A percentile compares a stretch with the other conserved stretches of the same genome.
These are phyloP conservation scores for Genyomyrus donnyi DNA, from an alignment of 2,113 vertebrate genomes.

Conservation along the genomic window DNA sequence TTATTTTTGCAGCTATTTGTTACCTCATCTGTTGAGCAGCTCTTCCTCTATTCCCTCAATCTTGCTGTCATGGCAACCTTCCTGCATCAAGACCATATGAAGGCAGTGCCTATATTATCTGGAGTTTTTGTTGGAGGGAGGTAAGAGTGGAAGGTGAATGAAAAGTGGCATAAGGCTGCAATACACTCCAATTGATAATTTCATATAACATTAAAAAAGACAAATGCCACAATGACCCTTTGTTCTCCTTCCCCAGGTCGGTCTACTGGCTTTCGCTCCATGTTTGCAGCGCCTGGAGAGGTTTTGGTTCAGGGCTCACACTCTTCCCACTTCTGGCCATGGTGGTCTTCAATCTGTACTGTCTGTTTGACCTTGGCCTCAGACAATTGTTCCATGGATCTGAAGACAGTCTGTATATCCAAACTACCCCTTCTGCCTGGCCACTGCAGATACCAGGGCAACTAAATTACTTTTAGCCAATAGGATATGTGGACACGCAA, in stretches of 20 bases:
- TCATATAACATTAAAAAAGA: background rate
- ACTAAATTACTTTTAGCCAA: slow-evolving; percentile 31
- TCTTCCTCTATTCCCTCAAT: slow-evolving; percentile 60
- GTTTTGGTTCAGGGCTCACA: slow-evolving; percentile 62
- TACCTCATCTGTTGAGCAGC: slow-evolving; percentile 47
- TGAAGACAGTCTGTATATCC: slow-evolving; percentile 42
- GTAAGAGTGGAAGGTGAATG: slow-evolving; percentile 38
- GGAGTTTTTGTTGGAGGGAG: slow-evolving; percentile 58
- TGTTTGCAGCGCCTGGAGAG: slow-evolving; percentile 54
- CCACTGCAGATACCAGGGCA: slow-evolving; percentile 42
- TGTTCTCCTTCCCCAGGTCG: slow-evolving; percentile 39
- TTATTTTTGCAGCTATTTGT: slow-evolving; percentile 52
- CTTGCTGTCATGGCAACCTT: slow-evolving; percentile 51
- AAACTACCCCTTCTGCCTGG: slow-evolving; percentile 51
- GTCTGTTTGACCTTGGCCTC: slow-evolving; percentile 49
- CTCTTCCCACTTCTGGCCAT: slow-evolving; percentile 59
- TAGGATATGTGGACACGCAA: slow-evolving; percentile 32
- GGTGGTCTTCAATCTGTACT: slow-evolving; percentile 59
- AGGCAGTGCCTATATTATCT: slow-evolving; percentile 53
- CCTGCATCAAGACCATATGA: slow-evolving; percentile 55
- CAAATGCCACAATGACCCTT: slow-evolving; percentile 6
- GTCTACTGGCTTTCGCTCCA: slow-evolving; percentile 60
- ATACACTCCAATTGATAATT: background rate
- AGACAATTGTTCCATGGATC: slow-evolving; percentile 44
- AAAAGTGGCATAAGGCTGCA: no score